A percentile compares a stretch with the other conserved stretches of the same genome.
These are phyloP conservation scores for Microcebus murinus DNA, from an alignment of 2,113 vertebrate species.

Conservation along the genomic window DNA sequence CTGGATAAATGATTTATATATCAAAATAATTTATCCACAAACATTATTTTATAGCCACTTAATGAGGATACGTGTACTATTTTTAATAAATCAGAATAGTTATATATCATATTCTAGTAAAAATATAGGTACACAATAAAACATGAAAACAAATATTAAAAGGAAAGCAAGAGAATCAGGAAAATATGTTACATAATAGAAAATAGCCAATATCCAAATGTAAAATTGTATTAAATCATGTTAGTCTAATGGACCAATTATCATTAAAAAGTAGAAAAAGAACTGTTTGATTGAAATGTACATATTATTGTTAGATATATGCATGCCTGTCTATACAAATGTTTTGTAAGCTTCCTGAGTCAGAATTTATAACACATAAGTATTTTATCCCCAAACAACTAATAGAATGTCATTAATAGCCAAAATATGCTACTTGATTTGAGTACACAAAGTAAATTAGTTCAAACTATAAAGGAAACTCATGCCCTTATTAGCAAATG, in stretches of 20 bases:
- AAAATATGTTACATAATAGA: not conserved
- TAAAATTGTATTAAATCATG: not conserved
- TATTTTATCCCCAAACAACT: not conserved
- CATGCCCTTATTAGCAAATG: not conserved
- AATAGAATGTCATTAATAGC: not conserved
- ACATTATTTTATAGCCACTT: not conserved
- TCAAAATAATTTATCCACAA: not conserved
- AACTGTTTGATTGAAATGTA: not conserved
- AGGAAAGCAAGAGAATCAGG: not conserved
- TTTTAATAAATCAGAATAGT: not conserved
- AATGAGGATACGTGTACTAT: not conserved
- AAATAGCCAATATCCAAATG: not conserved
- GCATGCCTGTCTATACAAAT: not conserved
- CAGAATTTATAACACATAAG: not conserved
- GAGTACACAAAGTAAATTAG: not conserved
- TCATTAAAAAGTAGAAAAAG: not conserved
- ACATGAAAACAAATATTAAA: conserved; percentile 12
- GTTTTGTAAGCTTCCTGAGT: not conserved
- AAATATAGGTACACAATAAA: not conserved
- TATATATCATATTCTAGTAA: not conserved
- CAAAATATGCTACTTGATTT: not conserved
- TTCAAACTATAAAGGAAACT: not conserved
- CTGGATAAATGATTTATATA: not conserved
- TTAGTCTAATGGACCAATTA: not conserved
- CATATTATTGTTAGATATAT: not conserved